These are phyloP conservation scores for Spodoptera litura DNA, from an alignment of 1,140 invertebrate genomes.

Conservation along the genomic window DNA sequence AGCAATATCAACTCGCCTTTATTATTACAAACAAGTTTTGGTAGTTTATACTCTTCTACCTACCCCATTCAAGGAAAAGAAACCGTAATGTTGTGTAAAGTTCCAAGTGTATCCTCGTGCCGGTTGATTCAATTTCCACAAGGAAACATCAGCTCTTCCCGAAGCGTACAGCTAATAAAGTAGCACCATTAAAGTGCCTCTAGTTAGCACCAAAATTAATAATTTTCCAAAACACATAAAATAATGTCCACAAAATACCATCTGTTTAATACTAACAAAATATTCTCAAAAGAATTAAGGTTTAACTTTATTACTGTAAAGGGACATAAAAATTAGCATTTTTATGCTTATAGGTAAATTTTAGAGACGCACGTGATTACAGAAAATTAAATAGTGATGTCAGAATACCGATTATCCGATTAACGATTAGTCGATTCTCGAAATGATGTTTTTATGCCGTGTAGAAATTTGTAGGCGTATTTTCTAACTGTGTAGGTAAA, in stretches of 20 bases:
- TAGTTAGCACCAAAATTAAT: constrained; percentile 18
- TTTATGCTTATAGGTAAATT: constrained; percentile 40
- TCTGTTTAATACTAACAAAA: constrained; percentile 21
- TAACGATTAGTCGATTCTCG: constrained; percentile 21
- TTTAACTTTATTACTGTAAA: constrained; percentile 29
- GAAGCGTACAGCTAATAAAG: background rate
- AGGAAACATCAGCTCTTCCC: background rate
- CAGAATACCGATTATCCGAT: background rate
- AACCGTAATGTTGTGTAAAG: too few species aligned
- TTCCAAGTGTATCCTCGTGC: too few species aligned
- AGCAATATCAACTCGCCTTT: too few species aligned
- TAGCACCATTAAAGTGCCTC: background rate
- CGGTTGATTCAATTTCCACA: too few species aligned
- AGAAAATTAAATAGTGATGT: constrained; percentile 21
- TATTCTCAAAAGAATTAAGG: constrained; percentile 24
- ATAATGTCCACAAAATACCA: constrained; percentile 24
- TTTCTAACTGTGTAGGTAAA: background rate
- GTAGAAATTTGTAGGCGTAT: background rate
- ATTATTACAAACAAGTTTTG: too few species aligned
- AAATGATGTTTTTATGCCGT: background rate
- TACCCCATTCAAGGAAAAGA: too few species aligned
- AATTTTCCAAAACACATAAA: constrained; percentile 10
- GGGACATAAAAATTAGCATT: constrained; percentile 40
- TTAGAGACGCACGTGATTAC: constrained; percentile 33
- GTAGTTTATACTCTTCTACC: too few species aligned